Base-by-base conservation (phyloP, 1,140 invertebrate species). In the Drosophila arawakana region DNA sequence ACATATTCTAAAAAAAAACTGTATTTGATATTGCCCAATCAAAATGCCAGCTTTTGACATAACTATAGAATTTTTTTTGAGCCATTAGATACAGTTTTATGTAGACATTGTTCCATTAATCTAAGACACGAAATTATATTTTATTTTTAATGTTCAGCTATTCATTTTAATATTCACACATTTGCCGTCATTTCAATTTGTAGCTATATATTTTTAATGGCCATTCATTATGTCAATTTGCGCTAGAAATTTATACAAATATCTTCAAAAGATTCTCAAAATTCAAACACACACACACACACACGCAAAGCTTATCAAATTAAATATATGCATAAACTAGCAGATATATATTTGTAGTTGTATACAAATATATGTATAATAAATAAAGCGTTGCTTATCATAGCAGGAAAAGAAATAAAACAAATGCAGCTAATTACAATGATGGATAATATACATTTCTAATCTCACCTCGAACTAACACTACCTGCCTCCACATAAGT, bases 371-470 rank as follows among this genome's bases (percentile, higher is more conserved):
- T 34, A 30, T 15, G 11, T 54, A 34, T 54, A 54, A 54, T 54
- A 54, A 54, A 54, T 54, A 15, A 54, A 35, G 34, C 50, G 34
- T 34, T 15, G 59, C 43, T 50, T 50, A 65, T 50, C 61, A 65
- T 15, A 10, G 6, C 15, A 25, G 41, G 1, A 11, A 43, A 41
- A 34, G 35, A 52, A 44, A 55, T 21, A 21, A 3, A 30, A 72
- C 44, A 72, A 67, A 57, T 41, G 35, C 35, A 49, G 49, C 68
- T 71, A 63, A 74, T 74, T 61, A 43, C 37, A 58, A 62, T 74
- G 66, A 62, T 59, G 60, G 59, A 74, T 74, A 52, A 44, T 57
- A 37, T 69, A 60, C 47, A 69, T 61, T 55, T 68, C 57, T 30
- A 10, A 49, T 63, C 54, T 21, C 21, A 68, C 43, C 35, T 62